Conservation (phyloP, 2,113 vertebrate genomes). For the Octodon degus region DNA sequence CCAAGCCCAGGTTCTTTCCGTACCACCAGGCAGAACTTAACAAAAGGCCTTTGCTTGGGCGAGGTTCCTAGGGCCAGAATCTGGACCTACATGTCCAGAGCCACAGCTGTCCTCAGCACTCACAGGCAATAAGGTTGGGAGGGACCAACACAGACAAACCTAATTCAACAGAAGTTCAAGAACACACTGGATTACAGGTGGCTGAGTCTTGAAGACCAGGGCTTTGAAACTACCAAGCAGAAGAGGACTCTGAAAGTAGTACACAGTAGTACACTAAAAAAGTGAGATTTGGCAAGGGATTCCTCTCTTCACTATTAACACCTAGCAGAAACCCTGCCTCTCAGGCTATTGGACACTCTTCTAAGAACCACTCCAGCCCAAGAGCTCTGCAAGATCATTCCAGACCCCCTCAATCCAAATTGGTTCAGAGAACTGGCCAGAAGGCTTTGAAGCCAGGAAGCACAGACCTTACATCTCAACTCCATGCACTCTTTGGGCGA, state of each 20-base stretch:
- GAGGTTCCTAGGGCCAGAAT: not conserved
- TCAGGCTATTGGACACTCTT: not conserved
- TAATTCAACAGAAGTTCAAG: not conserved
- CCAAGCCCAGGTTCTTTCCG: not conserved
- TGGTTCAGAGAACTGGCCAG: not conserved
- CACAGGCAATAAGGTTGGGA: not conserved
- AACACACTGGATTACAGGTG: not conserved
- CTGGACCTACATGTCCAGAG: no score
- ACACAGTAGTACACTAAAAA: not conserved
- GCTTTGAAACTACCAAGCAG: not conserved
- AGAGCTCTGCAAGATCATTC: not conserved
- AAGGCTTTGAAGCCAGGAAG: not conserved
- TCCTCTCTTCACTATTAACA: not conserved
- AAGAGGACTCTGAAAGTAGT: not conserved
- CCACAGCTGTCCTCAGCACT: not conserved
- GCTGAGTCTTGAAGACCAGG: constrained; percentile 6
- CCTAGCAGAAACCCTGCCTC: not conserved
- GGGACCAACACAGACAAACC: not conserved
- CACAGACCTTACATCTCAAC: not conserved
- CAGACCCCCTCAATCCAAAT: not conserved
- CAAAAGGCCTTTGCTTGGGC: not conserved
- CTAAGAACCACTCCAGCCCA: not conserved
- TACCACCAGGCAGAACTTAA: not conserved
- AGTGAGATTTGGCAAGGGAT: not conserved
- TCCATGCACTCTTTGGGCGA: not conserved